A percentile compares a stretch with the other conserved stretches of the same genome.
These are phyloP conservation scores for Australoheros facetus DNA, from an alignment of 2,797 vertebrate species.

Conservation along the genomic window DNA sequence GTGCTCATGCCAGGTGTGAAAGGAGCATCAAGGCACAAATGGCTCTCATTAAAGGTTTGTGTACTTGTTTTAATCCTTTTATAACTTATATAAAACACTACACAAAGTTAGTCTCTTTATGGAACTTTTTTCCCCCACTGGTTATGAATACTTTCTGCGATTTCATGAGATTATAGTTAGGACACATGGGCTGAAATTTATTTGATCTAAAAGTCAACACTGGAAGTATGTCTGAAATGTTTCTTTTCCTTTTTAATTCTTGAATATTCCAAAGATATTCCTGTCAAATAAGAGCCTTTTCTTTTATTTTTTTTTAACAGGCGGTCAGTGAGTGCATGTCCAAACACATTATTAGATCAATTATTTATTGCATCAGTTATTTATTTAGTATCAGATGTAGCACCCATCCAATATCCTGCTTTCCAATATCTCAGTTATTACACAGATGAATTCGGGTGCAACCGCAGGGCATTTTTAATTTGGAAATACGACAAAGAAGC, in stretches of 20 bases:
- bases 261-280: neutral
- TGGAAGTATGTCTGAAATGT: neutral
- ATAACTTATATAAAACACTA: neutral
- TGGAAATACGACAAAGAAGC: conserved; percentile 13
- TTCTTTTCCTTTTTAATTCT: neutral
- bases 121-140: neutral
- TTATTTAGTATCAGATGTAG: conserved; percentile 59
- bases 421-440: conserved; percentile 32
- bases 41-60: conserved; percentile 76
- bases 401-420: conserved; percentile 65
- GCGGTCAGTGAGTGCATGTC: conserved; percentile 24
- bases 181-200: neutral
- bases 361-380: conserved; percentile 28
- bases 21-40: conserved; percentile 79
- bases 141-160: neutral
- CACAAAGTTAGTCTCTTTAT: neutral
- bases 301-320: neutral
- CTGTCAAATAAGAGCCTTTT: neutral
- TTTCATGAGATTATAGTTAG: neutral
- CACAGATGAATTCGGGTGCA: conserved; percentile 16
- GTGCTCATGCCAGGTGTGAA: conserved; percentile 86
- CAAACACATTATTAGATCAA: conserved; percentile 21
- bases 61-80: neutral
- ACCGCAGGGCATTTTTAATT: conserved; percentile 44
- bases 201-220: neutral